Percentiles rank a stretch among this genome's conserved stretches.
These are phyloP conservation scores for Pseudochirops cupreus DNA, from an alignment of 2,797 vertebrate species.

Conservation along the genomic window DNA sequence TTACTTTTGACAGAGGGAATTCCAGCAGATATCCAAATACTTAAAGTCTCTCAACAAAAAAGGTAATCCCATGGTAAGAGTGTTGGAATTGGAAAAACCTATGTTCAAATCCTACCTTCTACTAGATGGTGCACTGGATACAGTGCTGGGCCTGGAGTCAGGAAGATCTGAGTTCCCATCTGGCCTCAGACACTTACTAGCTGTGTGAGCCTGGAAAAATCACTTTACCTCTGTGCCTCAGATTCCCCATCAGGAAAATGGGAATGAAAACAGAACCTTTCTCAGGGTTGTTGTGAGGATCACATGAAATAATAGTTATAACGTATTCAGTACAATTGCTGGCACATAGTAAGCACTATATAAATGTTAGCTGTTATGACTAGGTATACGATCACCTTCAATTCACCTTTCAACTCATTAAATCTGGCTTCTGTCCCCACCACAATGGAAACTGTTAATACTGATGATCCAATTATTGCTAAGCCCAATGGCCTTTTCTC, in stretches of 20 bases:
- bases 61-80: neutral
- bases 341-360: neutral
- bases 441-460: neutral
- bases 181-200: neutral
- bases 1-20: neutral
- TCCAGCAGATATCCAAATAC: neutral
- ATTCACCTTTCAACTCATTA: neutral
- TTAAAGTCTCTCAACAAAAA: neutral
- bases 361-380: neutral
- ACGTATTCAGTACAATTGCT: neutral
- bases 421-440: neutral
- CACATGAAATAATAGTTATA: neutral
- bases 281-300: neutral
- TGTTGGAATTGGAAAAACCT: neutral
- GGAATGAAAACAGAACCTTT: neutral
- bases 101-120: neutral
- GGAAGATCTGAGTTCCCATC: neutral
- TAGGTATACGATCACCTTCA: neutral
- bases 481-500: neutral
- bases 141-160: neutral
- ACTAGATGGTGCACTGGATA: neutral
- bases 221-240: neutral
- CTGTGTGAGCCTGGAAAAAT: neutral
- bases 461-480: neutral
- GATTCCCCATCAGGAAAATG: neutral